Conservation (phyloP, 2,113 vertebrate genomes). For the Tychaedon coryphoeus region DNA sequence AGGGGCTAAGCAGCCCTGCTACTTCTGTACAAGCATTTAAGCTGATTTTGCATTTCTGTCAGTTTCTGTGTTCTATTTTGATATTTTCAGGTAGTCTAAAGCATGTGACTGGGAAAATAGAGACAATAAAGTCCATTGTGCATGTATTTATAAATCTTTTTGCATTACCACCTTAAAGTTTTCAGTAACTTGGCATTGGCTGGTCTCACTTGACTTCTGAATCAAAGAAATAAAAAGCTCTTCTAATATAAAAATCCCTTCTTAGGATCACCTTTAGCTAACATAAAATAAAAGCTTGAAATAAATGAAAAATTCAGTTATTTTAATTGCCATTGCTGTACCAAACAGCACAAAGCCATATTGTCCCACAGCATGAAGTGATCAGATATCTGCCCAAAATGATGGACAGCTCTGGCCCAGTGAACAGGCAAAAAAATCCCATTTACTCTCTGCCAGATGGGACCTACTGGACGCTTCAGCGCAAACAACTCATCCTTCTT, state of each 20-base stretch:
- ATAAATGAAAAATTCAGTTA: constrained; percentile 59
- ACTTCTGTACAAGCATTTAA: neutral
- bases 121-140: neutral
- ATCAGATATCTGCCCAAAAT: constrained; percentile 82
- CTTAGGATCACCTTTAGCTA: neutral
- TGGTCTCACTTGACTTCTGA: neutral
- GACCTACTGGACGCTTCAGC: constrained; percentile 87
- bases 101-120: neutral
- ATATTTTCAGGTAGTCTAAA: neutral
- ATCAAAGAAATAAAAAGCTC: neutral
- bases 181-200: neutral
- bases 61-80: neutral
- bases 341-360: constrained; percentile 75
- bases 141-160: neutral
- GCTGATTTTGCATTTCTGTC: neutral
- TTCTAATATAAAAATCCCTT: neutral
- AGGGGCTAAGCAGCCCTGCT: neutral
- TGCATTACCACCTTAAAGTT: neutral
- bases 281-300: constrained; percentile 55
- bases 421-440: constrained; percentile 81
- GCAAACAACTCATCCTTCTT: constrained; percentile 92
- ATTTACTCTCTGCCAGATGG: constrained; percentile 90
- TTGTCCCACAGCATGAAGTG: constrained; percentile 80
- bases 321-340: constrained; percentile 66
- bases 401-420: constrained; percentile 83